These are phyloP conservation scores for Siphamia tubifer DNA, from an alignment of 2,113 vertebrate species.

Conservation along the genomic window DNA sequence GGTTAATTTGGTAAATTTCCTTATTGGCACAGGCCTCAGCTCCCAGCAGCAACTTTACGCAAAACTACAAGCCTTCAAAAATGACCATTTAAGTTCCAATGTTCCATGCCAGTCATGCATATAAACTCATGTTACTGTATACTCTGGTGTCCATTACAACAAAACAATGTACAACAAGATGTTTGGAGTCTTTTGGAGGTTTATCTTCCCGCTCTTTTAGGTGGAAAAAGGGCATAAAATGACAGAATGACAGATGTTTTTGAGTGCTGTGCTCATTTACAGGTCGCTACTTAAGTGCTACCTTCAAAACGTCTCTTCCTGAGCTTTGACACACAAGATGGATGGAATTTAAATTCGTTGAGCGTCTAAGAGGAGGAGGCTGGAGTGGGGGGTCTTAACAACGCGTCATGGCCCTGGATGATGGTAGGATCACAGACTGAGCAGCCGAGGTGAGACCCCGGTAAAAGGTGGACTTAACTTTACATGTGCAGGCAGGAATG, in stretches of 20 bases:
- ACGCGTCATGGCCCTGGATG: not conserved
- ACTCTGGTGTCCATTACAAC: too few relatives aligned
- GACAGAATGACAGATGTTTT: conserved; percentile 5
- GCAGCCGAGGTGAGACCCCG: not conserved
- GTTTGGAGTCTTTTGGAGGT: too few relatives aligned
- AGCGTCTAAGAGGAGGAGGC: not conserved
- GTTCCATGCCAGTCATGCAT: too few relatives aligned
- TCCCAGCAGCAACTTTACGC: too few relatives aligned
- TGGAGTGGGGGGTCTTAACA: not conserved
- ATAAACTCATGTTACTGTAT: too few relatives aligned
- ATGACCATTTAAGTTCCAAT: too few relatives aligned
- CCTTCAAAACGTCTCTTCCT: conserved; percentile 24
- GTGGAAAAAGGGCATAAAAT: not conserved
- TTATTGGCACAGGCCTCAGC: too few relatives aligned
- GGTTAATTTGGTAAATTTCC: too few relatives aligned
- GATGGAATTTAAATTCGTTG: conserved; percentile 44
- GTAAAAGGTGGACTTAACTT: conserved; percentile 25
- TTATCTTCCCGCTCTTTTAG: too few relatives aligned
- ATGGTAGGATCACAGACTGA: not conserved
- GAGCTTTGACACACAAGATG: conserved; percentile 40
- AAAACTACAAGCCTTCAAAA: too few relatives aligned
- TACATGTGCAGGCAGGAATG: conserved; percentile 50
- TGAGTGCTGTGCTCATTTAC: not conserved
- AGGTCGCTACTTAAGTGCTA: conserved; percentile 9
- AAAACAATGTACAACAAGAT: too few relatives aligned